Evolutionary conservation across 2,797 vertebrate genomes (phyloP).

Genomic region (Salmo trutta): DNA sequence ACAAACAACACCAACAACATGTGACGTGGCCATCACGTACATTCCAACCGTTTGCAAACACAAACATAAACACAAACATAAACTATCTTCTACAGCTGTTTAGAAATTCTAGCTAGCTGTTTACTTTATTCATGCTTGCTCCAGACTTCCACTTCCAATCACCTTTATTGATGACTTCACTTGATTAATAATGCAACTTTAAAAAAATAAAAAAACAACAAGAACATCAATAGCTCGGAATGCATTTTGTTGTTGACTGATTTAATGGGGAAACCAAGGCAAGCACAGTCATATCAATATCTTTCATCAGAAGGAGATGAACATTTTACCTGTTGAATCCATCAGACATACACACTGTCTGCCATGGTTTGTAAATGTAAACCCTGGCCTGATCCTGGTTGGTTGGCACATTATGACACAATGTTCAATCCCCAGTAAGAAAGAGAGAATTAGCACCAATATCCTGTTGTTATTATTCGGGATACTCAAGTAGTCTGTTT

Average conservation of each 20-base stretch:
- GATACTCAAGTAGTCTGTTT: no score
- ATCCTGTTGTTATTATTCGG: no score
- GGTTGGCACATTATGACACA: no score
- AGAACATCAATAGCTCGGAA: neutral
- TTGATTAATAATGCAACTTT: neutral
- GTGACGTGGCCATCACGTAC: conserved; percentile 67
- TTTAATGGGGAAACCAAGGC: neutral
- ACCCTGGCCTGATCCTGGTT: no score
- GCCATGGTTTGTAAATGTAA: no score
- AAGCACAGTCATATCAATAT: no score
- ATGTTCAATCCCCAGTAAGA: no score
- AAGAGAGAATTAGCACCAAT: no score
- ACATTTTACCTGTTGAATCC: no score
- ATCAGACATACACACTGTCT: no score
- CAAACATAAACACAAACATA: neutral
- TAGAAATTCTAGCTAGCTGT: no score
- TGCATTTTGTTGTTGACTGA: neutral
- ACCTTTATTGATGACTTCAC: neutral
- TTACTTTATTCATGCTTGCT: neutral
- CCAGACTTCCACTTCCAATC: neutral
- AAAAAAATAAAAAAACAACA: neutral
- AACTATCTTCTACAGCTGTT: conserved; percentile 50
- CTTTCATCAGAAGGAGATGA: no score
- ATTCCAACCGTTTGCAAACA: conserved; percentile 52
- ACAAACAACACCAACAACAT: conserved; percentile 35